phyloP scores from a whole-genome alignment of 1,140 invertebrate genomes.

The Zaprionus inermis region DNA sequence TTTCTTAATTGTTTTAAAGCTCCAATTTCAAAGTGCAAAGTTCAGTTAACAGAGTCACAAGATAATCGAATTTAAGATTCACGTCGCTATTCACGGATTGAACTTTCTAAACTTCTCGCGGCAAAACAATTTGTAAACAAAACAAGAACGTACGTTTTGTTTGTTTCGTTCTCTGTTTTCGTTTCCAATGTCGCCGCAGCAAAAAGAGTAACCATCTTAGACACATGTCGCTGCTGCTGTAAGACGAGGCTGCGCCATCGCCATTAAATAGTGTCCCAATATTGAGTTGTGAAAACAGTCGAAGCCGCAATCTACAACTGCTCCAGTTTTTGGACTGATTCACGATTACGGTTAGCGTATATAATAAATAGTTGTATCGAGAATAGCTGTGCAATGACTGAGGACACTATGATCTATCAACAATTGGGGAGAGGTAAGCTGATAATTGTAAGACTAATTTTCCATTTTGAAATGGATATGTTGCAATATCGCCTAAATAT shows the following conservation, averaged over 20 bases:
- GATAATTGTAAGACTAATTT: neutral
- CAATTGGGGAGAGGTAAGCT: constrained; percentile 40
- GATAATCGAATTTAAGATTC: neutral
- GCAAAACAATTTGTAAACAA: constrained; percentile 44
- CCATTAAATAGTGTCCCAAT: constrained; percentile 6
- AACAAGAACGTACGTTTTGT: constrained; percentile 15
- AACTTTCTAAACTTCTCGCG: constrained; percentile 6
- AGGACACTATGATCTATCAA: constrained; percentile 30
- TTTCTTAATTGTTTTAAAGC: constrained; percentile 48
- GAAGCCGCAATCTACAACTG: constrained; percentile 10
- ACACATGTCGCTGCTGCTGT: constrained; percentile 19
- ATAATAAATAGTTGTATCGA: constrained; percentile 8
- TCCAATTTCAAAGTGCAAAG: constrained; percentile 42
- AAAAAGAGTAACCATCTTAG: constrained; percentile 15
- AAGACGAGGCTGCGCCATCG: constrained; percentile 1
- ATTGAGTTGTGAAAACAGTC: constrained; percentile 1
- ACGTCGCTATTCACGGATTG: neutral
- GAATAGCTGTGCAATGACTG: constrained; percentile 20
- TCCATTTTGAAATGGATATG: neutral
- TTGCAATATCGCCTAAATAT: neutral
- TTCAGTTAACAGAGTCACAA: constrained; percentile 17
- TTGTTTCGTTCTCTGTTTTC: constrained; percentile 26
- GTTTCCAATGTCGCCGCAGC: constrained; percentile 28
- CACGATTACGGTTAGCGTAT: constrained; percentile 12
- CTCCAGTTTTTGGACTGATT: constrained; percentile 13